Percentiles rank a stretch among this genome's conserved stretches.
phyloP scores from a whole-genome alignment of 2,797 vertebrate genomes.

The Paramormyrops hopkinsi region DNA sequence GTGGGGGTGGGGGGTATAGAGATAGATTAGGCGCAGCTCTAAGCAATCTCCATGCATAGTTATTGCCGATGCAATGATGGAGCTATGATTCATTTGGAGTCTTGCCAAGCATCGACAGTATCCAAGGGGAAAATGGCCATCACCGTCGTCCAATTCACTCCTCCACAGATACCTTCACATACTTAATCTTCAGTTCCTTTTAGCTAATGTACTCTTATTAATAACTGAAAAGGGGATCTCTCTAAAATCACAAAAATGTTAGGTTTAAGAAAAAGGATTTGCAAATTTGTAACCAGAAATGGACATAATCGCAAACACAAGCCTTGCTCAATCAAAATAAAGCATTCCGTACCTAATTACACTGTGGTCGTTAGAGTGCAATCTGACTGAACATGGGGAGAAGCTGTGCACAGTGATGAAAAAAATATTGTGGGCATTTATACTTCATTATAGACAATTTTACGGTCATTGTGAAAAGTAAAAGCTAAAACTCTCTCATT shows the following conservation, averaged over 20 bases:
- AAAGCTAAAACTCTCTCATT: background rate
- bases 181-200: background rate
- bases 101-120: background rate
- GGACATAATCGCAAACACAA: background rate
- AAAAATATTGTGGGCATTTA: background rate
- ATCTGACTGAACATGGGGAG: background rate
- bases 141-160: background rate
- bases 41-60: conserved; percentile 52
- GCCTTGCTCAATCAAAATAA: background rate
- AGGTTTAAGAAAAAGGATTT: background rate
- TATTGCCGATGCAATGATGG: conserved; percentile 21
- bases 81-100: background rate
- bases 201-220: background rate
- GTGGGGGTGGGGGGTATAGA: conserved; percentile 29
- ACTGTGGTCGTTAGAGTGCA: background rate
- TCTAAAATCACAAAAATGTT: background rate
- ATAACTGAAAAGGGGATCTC: background rate
- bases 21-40: too few species aligned
- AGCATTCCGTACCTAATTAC: background rate
- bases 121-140: background rate
- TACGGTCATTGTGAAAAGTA: background rate
- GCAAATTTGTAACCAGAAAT: background rate
- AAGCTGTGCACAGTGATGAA: background rate
- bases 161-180: conserved; percentile 5
- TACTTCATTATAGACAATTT: background rate